Conservation (phyloP, 2,797 vertebrate species). For the Danio tinwini region DNA sequence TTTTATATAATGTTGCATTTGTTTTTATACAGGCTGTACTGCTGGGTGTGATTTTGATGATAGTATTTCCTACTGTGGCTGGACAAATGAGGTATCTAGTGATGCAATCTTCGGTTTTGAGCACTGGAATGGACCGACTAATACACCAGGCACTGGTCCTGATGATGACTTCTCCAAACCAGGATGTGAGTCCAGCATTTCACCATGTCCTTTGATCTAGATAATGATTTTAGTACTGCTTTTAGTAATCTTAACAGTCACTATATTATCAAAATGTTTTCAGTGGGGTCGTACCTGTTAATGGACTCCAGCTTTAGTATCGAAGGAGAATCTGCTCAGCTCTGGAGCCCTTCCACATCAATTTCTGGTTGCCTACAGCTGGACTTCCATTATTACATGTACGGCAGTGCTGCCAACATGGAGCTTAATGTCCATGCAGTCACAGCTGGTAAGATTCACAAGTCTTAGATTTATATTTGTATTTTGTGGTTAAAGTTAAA, state of each 20-base stretch:
- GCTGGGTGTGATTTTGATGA: constrained; percentile 79
- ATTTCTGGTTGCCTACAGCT: constrained; percentile 77
- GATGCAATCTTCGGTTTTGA: constrained; percentile 64
- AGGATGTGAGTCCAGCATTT: constrained; percentile 73
- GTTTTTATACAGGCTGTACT: constrained; percentile 72
- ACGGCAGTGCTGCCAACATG: constrained; percentile 73
- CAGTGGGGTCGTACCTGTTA: constrained; percentile 81
- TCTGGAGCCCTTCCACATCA: constrained; percentile 74
- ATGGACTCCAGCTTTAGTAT: constrained; percentile 67
- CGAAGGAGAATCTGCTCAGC: constrained; percentile 64
- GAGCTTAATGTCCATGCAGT: constrained; percentile 73
- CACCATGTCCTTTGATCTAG: background rate
- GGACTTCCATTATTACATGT: constrained; percentile 79
- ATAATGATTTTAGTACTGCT: background rate
- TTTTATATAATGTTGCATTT: background rate
- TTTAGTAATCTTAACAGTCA: background rate
- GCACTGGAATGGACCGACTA: constrained; percentile 67
- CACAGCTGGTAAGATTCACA: constrained; percentile 62
- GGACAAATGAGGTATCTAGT: constrained; percentile 62
- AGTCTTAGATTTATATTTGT: background rate
- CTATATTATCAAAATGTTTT: constrained; percentile 4
- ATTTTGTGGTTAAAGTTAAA: background rate
- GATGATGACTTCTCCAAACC: constrained; percentile 83
- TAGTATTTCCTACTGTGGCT: constrained; percentile 70
- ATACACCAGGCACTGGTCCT: constrained; percentile 73